A percentile compares a stretch with the other conserved stretches of the same genome.
These are phyloP conservation scores for Pelmatolapia mariae DNA, from an alignment of 2,113 vertebrate species.

Conservation along the genomic window DNA sequence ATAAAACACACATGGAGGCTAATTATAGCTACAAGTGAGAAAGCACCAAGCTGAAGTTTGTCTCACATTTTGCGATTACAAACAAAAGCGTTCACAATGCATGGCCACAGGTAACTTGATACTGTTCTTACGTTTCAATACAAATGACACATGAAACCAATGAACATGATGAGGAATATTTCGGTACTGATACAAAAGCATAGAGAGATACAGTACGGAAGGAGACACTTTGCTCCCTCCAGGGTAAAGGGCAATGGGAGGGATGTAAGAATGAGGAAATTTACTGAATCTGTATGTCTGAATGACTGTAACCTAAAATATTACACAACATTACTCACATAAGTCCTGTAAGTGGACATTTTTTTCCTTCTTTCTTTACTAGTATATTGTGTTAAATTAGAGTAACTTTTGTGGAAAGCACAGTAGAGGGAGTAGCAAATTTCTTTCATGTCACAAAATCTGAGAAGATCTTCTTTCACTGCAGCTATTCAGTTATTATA, in stretches of 20 bases:
- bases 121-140: slow-evolving; percentile 1
- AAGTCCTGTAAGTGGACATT: neutral
- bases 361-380: neutral
- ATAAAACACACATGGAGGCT: neutral
- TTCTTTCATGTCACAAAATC: neutral
- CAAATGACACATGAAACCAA: slow-evolving; percentile 31
- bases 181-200: slow-evolving; percentile 6
- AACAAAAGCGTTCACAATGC: neutral
- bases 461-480: neutral
- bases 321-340: slow-evolving; percentile 30
- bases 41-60: neutral
- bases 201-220: slow-evolving; percentile 22
- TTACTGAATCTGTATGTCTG: slow-evolving; percentile 16
- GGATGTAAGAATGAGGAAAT: slow-evolving; percentile 38
- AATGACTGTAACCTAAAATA: slow-evolving; percentile 12
- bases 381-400: neutral
- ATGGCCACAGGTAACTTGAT: slow-evolving; percentile 1
- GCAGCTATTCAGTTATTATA: neutral
- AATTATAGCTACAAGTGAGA: neutral
- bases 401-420: neutral
- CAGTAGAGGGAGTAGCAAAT: neutral
- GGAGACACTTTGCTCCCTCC: slow-evolving; percentile 41
- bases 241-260: slow-evolving; percentile 7
- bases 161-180: slow-evolving; percentile 32
- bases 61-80: neutral